phyloP scores from a whole-genome alignment of 2,113 vertebrate genomes.

The Malurus elegans region DNA sequence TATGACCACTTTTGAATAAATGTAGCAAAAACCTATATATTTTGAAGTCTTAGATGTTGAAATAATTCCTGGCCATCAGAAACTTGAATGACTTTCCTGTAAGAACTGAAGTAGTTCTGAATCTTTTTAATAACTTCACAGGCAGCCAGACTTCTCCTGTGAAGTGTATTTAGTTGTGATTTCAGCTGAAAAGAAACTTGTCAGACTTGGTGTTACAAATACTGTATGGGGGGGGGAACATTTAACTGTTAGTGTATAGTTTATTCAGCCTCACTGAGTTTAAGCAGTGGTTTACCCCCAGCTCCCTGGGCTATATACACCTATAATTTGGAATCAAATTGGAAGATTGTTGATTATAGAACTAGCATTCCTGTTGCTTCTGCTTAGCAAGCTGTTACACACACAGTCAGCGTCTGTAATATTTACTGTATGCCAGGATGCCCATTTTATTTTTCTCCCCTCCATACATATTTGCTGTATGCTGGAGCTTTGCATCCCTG shows the following conservation, averaged over 20 bases:
- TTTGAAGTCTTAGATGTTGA: not conserved
- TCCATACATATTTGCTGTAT: not conserved
- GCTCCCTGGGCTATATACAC: not conserved
- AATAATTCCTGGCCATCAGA: not conserved
- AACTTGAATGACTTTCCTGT: not conserved
- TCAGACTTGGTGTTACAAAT: constrained; percentile 13
- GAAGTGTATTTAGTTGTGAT: constrained; percentile 27
- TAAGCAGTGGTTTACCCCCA: constrained; percentile 2
- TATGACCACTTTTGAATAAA: not conserved
- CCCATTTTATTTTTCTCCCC: not conserved
- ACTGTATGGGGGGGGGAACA: not conserved
- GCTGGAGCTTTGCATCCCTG: not conserved
- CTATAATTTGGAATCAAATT: not conserved
- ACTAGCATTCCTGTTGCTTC: constrained; percentile 1
- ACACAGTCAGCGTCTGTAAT: not conserved
- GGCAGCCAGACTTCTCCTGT: not conserved
- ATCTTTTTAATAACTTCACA: not conserved
- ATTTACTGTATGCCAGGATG: not conserved
- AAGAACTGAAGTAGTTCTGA: not conserved
- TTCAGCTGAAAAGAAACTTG: constrained; percentile 25
- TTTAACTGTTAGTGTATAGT: constrained; percentile 52
- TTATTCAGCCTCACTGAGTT: constrained; percentile 4
- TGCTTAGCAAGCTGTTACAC: not conserved
- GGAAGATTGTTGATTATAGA: not conserved
- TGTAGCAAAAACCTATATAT: not conserved